Evolutionary conservation across 30 jellyfish, hydroid and myxozoan species (phyloP).

Genomic region (Pelagia noctiluca): DNA sequence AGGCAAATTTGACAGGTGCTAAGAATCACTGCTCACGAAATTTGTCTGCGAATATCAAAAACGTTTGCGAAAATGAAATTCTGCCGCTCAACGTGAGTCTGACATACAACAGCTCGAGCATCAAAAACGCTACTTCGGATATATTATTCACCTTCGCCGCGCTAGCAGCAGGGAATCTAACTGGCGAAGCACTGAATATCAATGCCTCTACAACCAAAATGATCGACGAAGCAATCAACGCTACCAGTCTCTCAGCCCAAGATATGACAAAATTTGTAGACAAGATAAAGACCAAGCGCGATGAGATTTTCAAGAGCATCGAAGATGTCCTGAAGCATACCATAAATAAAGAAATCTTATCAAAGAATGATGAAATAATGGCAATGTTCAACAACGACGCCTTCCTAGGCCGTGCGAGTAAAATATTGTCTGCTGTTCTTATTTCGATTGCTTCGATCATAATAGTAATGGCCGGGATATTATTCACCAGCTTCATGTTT

Average conservation of each 20-base stretch:
- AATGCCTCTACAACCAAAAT: background rate
- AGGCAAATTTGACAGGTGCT: background rate
- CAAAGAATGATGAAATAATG: constrained; percentile 15
- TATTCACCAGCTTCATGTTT: background rate
- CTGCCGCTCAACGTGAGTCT: background rate
- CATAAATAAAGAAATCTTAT: background rate
- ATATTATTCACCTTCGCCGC: background rate
- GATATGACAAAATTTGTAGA: constrained; percentile 11
- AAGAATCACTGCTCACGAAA: background rate
- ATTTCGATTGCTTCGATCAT: background rate
- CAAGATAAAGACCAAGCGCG: constrained; percentile 19
- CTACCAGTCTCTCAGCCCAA: background rate
- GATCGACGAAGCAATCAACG: constrained; percentile 15
- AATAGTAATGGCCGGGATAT: background rate
- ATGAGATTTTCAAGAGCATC: background rate
- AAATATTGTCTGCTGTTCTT: background rate
- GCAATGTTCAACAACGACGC: constrained; percentile 28
- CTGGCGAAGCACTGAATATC: background rate
- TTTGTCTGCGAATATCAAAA: background rate
- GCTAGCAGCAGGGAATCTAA: background rate
- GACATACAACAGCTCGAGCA: background rate
- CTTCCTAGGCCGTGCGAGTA: background rate
- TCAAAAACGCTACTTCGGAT: background rate
- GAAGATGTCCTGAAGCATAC: constrained; percentile 12
- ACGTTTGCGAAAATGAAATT: background rate